Conservation (phyloP, 2,113 vertebrate species). For the Gobiocypris rarus region DNA sequence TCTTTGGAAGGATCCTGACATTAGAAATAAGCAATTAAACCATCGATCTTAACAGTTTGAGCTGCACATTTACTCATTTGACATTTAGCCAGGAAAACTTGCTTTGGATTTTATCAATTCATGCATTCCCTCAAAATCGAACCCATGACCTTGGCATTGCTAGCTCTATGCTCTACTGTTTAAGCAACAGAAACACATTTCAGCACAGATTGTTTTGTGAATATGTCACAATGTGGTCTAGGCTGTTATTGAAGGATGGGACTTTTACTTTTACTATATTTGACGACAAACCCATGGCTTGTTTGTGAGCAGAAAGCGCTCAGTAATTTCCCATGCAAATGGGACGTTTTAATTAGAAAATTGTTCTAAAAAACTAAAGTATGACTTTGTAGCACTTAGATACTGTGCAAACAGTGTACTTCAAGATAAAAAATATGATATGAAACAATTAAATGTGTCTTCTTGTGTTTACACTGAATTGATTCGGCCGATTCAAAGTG, state of each 20-base stretch:
- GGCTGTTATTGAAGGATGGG: background rate
- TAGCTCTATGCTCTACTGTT: background rate
- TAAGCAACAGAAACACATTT: constrained; percentile 5
- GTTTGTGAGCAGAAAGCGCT: background rate
- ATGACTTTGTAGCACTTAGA: background rate
- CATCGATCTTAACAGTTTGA: background rate
- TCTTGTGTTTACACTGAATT: background rate
- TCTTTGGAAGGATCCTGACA: background rate
- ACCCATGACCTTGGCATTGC: background rate
- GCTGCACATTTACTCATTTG: background rate
- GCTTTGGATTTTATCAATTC: background rate
- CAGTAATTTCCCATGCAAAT: background rate
- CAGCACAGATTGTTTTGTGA: background rate
- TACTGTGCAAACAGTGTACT: background rate
- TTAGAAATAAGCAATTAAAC: background rate
- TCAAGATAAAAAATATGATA: background rate
- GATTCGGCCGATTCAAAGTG: background rate
- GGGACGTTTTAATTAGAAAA: background rate
- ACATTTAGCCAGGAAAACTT: background rate
- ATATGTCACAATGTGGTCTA: background rate
- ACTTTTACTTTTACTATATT: background rate
- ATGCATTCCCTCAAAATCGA: background rate
- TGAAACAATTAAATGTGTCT: background rate
- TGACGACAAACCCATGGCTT: background rate
- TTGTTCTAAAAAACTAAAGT: background rate